Base-by-base conservation (phyloP, 2,888 invertebrate genomes). In the Beris morrisii region DNA sequence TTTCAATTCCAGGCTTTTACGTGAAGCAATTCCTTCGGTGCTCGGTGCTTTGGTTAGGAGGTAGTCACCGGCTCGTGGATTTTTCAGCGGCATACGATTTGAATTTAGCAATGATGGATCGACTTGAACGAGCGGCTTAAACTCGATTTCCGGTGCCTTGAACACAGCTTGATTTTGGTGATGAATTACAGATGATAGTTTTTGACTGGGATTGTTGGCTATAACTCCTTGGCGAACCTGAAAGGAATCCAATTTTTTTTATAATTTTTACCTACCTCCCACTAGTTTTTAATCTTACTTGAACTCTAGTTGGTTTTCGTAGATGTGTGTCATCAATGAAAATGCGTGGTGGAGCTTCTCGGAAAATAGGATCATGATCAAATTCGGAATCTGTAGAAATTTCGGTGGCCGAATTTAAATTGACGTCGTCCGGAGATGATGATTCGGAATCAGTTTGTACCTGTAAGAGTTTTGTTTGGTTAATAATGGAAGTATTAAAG, bases 301-400 rank as follows among this genome's bases (percentile, higher is more conserved):
- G 87, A 32, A 88, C 86, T 77, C 84, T 86, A 72, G 85, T 85
- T 48, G 86, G 84, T 74, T 85, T 87, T 31, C 84, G 82, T 64
- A 87, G 82, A 73, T 83, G 83, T 28, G 83, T 81, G 73, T 90
- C 90, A 75, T 89, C 88, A 70, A 90, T 87, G 61, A 89, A 84
- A 67, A 92, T 92, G 71, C 89, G 87, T 11, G 93, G 93, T 31
- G 90, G 86, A 70, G 89, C 87, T 63, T 88, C 86, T 30, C 77
- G 77, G 66, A 77, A 76, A 1, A 87, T 87, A 28, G 90, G 89
- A 75, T 93, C 93, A 70, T 92, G 89, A 71, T 92, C 94, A 76
- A 95, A 94, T 82, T 95, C 94, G 31, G 94, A 94, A 82, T 95
- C 94, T 0, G 94, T 94, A 56, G 93, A 93, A 73, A 94, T 94